A percentile compares a stretch with the other conserved stretches of the same genome.
Evolutionary conservation across 2,888 invertebrate species (phyloP).

Genomic region (Ecdyonurus torrentis): DNA sequence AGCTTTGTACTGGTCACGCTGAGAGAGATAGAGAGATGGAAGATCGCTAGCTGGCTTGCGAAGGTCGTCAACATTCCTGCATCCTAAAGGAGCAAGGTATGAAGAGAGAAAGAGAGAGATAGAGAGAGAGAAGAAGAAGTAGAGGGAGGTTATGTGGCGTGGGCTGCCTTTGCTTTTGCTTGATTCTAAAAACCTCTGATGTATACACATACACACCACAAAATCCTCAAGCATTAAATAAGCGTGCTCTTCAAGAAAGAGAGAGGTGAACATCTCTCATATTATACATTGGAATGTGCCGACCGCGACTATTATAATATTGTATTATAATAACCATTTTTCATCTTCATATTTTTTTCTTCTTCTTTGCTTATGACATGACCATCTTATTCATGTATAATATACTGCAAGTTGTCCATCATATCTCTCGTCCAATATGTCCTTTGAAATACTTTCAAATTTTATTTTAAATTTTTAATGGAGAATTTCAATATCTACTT

Average conservation of each 20-base stretch:
- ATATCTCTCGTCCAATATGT: too few relatives aligned
- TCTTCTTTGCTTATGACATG: too few relatives aligned
- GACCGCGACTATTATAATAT: background rate
- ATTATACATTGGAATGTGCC: background rate
- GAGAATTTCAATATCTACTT: too few relatives aligned
- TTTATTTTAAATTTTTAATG: too few relatives aligned
- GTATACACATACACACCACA: background rate
- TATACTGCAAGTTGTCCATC: too few relatives aligned
- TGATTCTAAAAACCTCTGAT: too few relatives aligned
- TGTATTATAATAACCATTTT: too few relatives aligned
- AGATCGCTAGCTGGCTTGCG: conserved; percentile 1
- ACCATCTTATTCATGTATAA: too few relatives aligned
- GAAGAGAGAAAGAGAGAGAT: background rate
- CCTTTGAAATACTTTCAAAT: too few relatives aligned
- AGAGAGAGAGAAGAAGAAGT: too few relatives aligned
- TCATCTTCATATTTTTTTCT: too few relatives aligned
- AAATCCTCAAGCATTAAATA: background rate
- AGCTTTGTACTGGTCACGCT: background rate
- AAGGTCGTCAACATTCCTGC: conserved; percentile 3
- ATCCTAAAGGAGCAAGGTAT: conserved; percentile 3
- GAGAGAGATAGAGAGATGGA: background rate
- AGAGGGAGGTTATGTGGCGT: background rate
- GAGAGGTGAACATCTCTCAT: background rate
- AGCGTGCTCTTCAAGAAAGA: too few relatives aligned
- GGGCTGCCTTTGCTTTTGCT: background rate